Evolutionary conservation across 2,888 invertebrate species (phyloP).

Genomic region (Lapara coniferarum): DNA sequence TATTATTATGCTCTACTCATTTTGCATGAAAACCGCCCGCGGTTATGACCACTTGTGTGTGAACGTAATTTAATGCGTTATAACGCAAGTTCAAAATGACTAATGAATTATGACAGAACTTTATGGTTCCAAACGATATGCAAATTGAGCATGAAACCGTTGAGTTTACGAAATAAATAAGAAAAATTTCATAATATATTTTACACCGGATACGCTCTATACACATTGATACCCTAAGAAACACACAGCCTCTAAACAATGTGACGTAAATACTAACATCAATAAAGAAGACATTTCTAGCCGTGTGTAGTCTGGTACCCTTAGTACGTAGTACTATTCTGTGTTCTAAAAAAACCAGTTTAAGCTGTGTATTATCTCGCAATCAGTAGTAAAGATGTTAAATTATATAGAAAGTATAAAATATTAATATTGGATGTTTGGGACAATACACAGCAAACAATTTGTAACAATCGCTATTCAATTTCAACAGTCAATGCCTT

Average conservation of each 20-base stretch:
- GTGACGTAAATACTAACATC: too few relatives aligned
- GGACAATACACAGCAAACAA: background rate
- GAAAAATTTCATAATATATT: constrained; percentile 8
- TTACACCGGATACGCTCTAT: background rate
- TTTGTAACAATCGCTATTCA: background rate
- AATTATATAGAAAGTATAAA: too few relatives aligned
- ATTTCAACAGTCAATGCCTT: background rate
- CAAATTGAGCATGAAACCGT: constrained; percentile 21
- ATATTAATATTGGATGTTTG: background rate
- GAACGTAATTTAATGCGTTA: constrained; percentile 5
- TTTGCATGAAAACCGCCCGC: background rate
- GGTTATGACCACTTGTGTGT: background rate
- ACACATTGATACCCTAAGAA: too few relatives aligned
- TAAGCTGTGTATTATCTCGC: too few relatives aligned
- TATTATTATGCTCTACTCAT: background rate
- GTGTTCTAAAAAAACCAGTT: too few relatives aligned
- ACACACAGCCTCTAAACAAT: too few relatives aligned
- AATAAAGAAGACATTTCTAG: too few relatives aligned
- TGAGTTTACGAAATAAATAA: constrained; percentile 27
- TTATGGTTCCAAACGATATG: constrained; percentile 19
- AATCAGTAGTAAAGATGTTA: too few relatives aligned
- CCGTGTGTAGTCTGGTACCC: too few relatives aligned
- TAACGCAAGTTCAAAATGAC: background rate
- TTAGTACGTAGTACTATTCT: too few relatives aligned
- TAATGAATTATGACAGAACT: background rate